phyloP scores from a whole-genome alignment of 2,797 vertebrate species.

The Pangasius krempfi region DNA sequence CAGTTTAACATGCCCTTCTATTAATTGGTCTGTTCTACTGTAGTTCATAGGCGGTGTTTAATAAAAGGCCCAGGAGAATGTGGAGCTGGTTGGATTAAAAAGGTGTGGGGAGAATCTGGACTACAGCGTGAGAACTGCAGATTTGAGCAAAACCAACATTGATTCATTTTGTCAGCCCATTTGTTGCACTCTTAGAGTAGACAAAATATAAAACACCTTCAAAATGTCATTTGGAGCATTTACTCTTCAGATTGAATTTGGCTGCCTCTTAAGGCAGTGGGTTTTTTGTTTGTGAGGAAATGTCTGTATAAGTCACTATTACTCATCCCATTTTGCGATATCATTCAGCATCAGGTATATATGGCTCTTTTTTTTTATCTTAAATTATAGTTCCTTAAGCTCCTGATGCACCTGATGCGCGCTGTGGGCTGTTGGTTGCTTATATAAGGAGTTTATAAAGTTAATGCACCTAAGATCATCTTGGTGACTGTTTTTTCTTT shows the following conservation, averaged over 20 bases:
- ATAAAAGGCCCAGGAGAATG: constrained; percentile 58
- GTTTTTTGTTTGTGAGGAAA: neutral
- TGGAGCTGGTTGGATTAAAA: constrained; percentile 64
- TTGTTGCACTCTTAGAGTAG: neutral
- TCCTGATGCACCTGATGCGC: neutral
- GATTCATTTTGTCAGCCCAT: constrained; percentile 3
- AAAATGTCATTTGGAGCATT: constrained; percentile 19
- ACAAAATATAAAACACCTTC: constrained; percentile 2
- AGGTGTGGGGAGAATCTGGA: constrained; percentile 59
- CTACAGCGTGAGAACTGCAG: constrained; percentile 67
- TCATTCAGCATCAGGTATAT: constrained; percentile 6
- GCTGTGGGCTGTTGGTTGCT: neutral
- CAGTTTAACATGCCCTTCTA: neutral
- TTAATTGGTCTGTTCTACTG: neutral
- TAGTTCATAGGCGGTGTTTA: neutral
- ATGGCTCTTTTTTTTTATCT: constrained; percentile 5
- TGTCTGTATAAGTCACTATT: neutral
- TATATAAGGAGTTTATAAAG: neutral
- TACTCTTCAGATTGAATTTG: constrained; percentile 26
- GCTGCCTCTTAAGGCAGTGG: constrained; percentile 1
- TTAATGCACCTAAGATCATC: neutral
- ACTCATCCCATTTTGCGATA: neutral
- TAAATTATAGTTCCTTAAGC: neutral
- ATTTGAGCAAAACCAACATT: constrained; percentile 47
- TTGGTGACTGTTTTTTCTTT: no score